Conservation (phyloP, 2,888 invertebrate genomes). For the Dryococelus australis region DNA sequence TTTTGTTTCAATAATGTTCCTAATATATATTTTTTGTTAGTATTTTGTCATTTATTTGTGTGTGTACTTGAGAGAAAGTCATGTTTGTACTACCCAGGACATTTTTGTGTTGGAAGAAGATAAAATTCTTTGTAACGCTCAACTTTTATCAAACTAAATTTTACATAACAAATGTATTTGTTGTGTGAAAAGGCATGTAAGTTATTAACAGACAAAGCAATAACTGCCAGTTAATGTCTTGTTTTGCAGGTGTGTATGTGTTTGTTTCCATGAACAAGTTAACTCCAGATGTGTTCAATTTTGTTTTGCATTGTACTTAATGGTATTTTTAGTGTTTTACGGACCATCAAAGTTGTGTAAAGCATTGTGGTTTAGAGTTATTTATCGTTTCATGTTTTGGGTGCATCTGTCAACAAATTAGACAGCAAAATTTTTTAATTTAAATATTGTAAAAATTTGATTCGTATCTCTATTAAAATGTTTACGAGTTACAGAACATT, state of each 20-base stretch:
- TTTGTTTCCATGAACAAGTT: neutral
- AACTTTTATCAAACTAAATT: no score
- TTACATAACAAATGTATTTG: no score
- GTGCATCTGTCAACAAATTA: neutral
- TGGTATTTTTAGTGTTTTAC: neutral
- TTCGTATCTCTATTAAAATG: slow-evolving; percentile 1
- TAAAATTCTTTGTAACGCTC: no score
- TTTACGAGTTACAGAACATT: neutral
- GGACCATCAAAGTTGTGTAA: neutral
- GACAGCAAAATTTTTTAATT: neutral
- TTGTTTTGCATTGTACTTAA: slow-evolving; percentile 2
- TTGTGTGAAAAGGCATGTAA: no score
- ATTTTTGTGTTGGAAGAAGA: no score
- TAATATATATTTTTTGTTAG: no score
- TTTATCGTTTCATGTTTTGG: neutral
- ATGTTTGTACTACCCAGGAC: no score
- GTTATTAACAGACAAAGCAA: no score
- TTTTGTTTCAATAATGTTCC: no score
- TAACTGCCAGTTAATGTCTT: no score
- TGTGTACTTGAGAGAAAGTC: no score
- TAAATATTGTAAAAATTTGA: neutral
- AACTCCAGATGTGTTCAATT: neutral
- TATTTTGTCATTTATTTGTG: no score
- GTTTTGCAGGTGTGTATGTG: neutral
- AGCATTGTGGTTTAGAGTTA: neutral